Evolutionary conservation across 37 sponge, comb jelly and placozoan species (phyloP), one percentile per base, ranked within the genome.

Genomic region (Halichondria panicea): DNA sequence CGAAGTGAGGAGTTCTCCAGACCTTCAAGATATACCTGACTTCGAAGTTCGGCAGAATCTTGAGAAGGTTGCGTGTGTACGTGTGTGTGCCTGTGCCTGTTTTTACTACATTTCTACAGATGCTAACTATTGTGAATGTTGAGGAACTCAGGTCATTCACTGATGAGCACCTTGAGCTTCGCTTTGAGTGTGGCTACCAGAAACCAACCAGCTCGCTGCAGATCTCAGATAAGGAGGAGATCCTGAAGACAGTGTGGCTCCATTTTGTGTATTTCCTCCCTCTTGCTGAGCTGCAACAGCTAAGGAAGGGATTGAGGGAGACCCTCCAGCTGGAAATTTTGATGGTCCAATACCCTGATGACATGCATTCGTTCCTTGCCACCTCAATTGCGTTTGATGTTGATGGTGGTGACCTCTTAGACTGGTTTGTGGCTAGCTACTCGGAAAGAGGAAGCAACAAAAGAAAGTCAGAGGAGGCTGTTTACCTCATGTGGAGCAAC

Each of bases 261-360:
- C 77, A 76, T 24, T 76, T 32, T 63, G 66, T 63, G 2, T 44
- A 48, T 33, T 76, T 76, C 31, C 36, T 27, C 13, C 76, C 76
- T 43, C 76, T 61, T 33, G 76, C 76, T 28, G 77, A 62, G 30
- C 53, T 76, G 8, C 52, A 42, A 28, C 77, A 76, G 25, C 53
- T 76, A 13, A 40, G 38, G 38, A 76, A 64, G 43, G 77, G 77
- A 13, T 8, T 76, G 15, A 64, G 64, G 11, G 77, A 74, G 59
- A 76, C 77, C 39, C 66, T 76, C 34, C 65, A 76, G n/a, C 6
- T 76, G 2, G 77, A 64, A 36, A 1, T 35, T 1, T 53, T 76
- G 1, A 22, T 76, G 2, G 15, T 19, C 33, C 36, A 15, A 1
- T 31, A 76, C 44, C 65, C 77, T 19, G 38, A 76, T 4, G 36